Conservation (phyloP, 2,113 vertebrate species). For the Zonotrichia leucophrys region DNA sequence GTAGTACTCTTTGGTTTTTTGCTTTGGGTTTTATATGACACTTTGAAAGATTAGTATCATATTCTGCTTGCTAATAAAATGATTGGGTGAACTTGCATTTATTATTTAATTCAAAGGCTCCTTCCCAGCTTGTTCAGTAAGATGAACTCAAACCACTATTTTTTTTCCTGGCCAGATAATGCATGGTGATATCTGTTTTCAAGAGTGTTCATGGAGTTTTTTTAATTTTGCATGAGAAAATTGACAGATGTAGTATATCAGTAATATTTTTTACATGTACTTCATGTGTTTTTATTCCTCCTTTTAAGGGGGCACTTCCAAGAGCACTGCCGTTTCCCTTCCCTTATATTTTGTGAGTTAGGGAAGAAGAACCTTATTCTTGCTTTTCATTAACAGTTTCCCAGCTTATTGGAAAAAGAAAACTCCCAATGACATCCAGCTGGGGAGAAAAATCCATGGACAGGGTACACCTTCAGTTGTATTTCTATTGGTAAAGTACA, state of each 20-base stretch:
- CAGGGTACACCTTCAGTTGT: neutral
- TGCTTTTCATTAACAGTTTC: neutral
- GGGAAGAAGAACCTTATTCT: neutral
- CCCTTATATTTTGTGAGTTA: neutral
- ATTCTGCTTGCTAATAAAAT: neutral
- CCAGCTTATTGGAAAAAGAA: neutral
- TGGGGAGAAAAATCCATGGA: neutral
- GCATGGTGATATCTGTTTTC: neutral
- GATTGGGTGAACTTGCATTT: neutral
- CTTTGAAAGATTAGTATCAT: neutral
- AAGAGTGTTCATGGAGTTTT: neutral
- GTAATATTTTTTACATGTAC: neutral
- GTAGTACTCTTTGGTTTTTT: neutral
- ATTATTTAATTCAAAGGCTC: neutral
- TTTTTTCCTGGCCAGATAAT: neutral
- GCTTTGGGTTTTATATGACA: neutral
- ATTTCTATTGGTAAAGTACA: neutral
- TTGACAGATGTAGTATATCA: neutral
- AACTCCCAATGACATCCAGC: accelerated
- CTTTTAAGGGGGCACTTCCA: neutral
- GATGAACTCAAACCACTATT: neutral
- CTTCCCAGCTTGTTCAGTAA: neutral
- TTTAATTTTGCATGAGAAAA: neutral
- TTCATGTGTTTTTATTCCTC: neutral
- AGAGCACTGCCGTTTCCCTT: neutral